Conservation (phyloP, 2,797 vertebrate species). For the Ceryle rudis region DNA sequence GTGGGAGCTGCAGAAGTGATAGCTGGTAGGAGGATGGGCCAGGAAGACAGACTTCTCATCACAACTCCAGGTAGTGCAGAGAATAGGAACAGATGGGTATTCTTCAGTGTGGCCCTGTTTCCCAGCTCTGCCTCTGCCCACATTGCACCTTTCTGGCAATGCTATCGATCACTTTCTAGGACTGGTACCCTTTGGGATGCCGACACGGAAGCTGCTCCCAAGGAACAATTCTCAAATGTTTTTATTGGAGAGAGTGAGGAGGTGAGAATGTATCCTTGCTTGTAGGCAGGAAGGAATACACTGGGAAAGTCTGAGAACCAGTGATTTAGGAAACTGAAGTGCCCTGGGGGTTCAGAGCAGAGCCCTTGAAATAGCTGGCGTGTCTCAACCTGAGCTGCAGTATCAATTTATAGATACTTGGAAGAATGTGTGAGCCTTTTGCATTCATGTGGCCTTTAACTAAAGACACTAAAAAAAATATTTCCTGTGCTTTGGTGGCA, state of each 20-base stretch:
- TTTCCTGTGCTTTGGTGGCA: constrained; percentile 46
- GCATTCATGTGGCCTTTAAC: constrained; percentile 10
- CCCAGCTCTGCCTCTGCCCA: not conserved
- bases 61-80: not conserved
- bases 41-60: not conserved
- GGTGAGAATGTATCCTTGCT: not conserved
- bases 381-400: constrained; percentile 29
- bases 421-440: not conserved
- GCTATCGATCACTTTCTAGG: not conserved
- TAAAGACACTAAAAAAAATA: constrained; percentile 18
- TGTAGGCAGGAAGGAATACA: constrained; percentile 2
- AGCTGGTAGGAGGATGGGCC: not conserved
- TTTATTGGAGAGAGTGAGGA: not conserved
- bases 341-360: not conserved
- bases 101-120: not conserved
- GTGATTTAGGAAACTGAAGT: constrained; percentile 16
- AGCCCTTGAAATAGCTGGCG: constrained; percentile 10
- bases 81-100: not conserved
- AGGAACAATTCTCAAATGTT: not conserved
- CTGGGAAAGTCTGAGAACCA: not conserved
- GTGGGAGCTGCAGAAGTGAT: not conserved
- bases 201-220: not conserved
- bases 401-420: constrained; percentile 31
- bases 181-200: not conserved
- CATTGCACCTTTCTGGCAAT: not conserved